Conservation (phyloP, 2,113 vertebrate genomes). For the Holacanthus passer region DNA sequence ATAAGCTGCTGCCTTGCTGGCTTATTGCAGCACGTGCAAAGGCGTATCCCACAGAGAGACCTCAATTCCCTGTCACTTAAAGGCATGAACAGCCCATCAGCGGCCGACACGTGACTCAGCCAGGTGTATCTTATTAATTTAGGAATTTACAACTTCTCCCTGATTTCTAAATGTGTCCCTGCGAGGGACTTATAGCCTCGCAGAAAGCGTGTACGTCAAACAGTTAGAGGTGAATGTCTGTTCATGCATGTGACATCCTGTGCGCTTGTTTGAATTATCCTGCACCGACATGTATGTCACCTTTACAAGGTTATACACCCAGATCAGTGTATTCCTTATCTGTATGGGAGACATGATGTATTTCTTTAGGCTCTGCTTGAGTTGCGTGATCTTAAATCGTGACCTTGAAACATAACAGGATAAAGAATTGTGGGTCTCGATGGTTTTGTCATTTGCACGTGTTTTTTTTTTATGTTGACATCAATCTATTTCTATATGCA, state of each 20-base stretch:
- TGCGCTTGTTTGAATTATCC: conserved; percentile 46
- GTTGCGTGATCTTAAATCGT: conserved; percentile 17
- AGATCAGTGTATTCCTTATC: conserved; percentile 32
- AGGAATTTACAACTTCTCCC: conserved; percentile 60
- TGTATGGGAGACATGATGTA: conserved; percentile 31
- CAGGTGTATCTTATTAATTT: conserved; percentile 64
- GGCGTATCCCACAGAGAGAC: conserved; percentile 41
- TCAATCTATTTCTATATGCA: conserved; percentile 42
- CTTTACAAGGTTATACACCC: conserved; percentile 62
- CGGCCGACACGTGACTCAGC: conserved; percentile 39
- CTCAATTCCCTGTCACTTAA: conserved; percentile 53
- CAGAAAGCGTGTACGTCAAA: not conserved
- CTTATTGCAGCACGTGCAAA: conserved; percentile 43
- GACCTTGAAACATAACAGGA: conserved; percentile 59
- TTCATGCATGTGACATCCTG: conserved; percentile 17
- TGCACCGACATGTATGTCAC: conserved; percentile 13
- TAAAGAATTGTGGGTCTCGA: conserved; percentile 21
- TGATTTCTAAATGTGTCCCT: conserved; percentile 10
- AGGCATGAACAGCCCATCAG: conserved; percentile 9
- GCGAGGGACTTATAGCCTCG: not conserved
- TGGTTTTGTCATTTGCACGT: conserved; percentile 24
- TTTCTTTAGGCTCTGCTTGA: conserved; percentile 32
- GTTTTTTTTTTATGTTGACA: conserved; percentile 39
- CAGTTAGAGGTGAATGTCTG: conserved; percentile 7
- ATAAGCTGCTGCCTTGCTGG: conserved; percentile 42